Evolutionary conservation across 1,140 invertebrate genomes (phyloP).

Genomic region (Zaprionus lachaisei): DNA sequence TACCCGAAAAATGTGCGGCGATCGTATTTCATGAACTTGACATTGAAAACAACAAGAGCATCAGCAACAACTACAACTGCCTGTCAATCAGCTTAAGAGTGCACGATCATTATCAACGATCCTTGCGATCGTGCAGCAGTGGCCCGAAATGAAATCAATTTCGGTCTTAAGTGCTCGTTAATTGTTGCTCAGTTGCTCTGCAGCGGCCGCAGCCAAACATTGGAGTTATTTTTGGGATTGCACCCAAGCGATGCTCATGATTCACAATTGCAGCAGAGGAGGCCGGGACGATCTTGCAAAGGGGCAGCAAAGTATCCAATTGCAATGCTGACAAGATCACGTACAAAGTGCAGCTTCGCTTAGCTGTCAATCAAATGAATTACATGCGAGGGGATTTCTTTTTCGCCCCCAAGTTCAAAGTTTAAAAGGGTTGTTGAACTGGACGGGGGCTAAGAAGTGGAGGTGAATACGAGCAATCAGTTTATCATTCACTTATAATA

Average conservation of each 20-base stretch:
- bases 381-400: not conserved
- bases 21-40: constrained; percentile 77
- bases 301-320: constrained; percentile 64
- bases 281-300: not conserved
- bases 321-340: constrained; percentile 77
- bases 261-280: constrained; percentile 20
- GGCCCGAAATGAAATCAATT: constrained; percentile 54
- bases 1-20: constrained; percentile 49
- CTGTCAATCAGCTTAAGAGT: constrained; percentile 63
- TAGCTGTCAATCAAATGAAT: constrained; percentile 68
- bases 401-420: not conserved
- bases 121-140: constrained; percentile 34
- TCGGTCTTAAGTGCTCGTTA: constrained; percentile 59
- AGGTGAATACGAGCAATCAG: not conserved
- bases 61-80: constrained; percentile 11
- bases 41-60: constrained; percentile 63
- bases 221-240: constrained; percentile 66
- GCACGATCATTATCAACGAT: constrained; percentile 67
- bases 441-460: constrained; percentile 34
- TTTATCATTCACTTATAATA: no score
- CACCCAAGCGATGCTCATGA: constrained; percentile 50
- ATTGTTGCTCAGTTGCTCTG: constrained; percentile 49
- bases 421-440: constrained; percentile 55
- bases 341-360: constrained; percentile 72
- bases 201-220: constrained; percentile 20